Evolutionary conservation across 2,113 vertebrate genomes (phyloP), one percentile per base, ranked within the genome.

Genomic region (Poeciliopsis retropinna): DNA sequence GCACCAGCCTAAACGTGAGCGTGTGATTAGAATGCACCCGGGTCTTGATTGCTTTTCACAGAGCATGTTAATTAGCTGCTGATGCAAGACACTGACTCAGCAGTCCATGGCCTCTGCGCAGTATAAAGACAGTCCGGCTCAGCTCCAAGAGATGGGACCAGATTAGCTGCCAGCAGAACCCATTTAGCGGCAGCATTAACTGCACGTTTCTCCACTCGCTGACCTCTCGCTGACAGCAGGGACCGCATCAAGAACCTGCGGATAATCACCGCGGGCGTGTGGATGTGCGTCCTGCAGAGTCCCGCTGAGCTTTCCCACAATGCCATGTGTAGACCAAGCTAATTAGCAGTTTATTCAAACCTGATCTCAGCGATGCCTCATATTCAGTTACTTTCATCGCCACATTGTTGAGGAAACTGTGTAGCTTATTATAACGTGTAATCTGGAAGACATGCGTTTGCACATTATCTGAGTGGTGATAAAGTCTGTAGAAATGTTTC

Each of bases 51-150:
- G 75, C 73, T 79, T 79, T 83, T 79, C 82, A 72, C 63, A 14
- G 51, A 66, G 83, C 83, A 15, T 85, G 69, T 90, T 91, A 88
- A 89, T 90, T 86, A 92, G 75, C 13, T 66, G 69, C 60, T 0
- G 4, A 27, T 27, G 64, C 41, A 27, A 77, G 81, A 77, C 75
- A 34, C 78, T 80, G 83, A 88, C 73, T 89, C 83, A 72, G 83
- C 86, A 60, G 63, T 73, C 70, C 74, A 28, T 32, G 60, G 32
- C 60, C 73, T 11, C n/a, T 70, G 71, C 66, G 22, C 78, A 85
- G 85, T 75, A 67, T 47, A 19, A 17, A 77, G 82, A 85, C 80
- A 72, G 82, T 85, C 68, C 85, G 19, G 77, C 65, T 62, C 64
- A 8, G 63, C 75, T 87, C 81, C 83, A 81, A 79, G 66, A 67